Evolutionary conservation across 1,140 invertebrate species (phyloP), one percentile per base, ranked within the genome.

Genomic region (Episyrphus balteatus): DNA sequence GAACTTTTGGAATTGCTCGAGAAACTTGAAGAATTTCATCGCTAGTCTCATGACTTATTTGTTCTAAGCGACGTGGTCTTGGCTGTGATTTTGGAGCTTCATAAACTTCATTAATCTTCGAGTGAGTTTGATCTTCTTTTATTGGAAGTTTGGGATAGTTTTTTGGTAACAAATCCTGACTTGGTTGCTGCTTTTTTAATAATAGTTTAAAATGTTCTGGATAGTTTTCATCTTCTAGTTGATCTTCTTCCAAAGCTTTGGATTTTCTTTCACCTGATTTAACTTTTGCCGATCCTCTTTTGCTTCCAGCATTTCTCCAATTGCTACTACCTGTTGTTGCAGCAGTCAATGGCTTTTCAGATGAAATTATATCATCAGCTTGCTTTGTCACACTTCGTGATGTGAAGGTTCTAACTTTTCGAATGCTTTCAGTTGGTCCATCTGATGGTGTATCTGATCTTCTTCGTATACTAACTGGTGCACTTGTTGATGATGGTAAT

Each of bases 141-240:
- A 26, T 26, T 8, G 21, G 21, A 5, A 26, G 21, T 26, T 26
- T 26, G 21, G 21, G 21, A 26, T 26, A 26, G 21, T 26, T 26
- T 26, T 26, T 26, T 8, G 21, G 21, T 8, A 26, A 26, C 8
- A 26, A 26, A 3, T 3, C 21, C 21, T 3, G 3, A 26, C 21
- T 26, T 26, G 21, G 8, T 49, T 49, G 26, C 38, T 50, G 45
- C 6, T 18, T 21, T 46, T 46, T 50, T 7, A 50, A 36, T 12
- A 50, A 30, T 10, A 33, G 12, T 17, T 50, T 50, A 19, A 50
- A 50, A 32, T 50, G 48, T 42, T 50, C 48, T 21, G 48, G 48
- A 42, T 50, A 50, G 34, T 50, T 50, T 14, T 46, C 37, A 31
- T 46, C 48, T 13, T 50, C 48, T 14, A 31, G n/a, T 11, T 42